phyloP scores from a whole-genome alignment of 2,113 vertebrate species.

The Eolophus roseicapilla region DNA sequence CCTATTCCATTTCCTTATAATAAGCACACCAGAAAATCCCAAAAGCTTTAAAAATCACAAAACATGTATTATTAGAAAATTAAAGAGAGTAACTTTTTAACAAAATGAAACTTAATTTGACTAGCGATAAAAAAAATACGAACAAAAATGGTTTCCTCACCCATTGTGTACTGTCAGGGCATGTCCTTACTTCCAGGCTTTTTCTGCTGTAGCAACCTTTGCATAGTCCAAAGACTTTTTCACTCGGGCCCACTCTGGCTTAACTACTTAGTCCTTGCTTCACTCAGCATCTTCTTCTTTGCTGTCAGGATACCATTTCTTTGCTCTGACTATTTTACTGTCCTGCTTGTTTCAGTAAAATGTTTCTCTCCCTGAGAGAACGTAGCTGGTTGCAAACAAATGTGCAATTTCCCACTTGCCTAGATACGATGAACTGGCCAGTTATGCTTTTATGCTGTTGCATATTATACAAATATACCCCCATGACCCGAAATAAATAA shows the following conservation, averaged over 20 bases:
- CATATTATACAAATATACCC: neutral
- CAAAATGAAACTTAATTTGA: neutral
- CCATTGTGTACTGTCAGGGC: neutral
- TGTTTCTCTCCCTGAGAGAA: neutral
- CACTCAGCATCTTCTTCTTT: neutral
- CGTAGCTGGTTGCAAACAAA: neutral
- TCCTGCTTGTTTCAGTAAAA: neutral
- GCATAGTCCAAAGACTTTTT: neutral
- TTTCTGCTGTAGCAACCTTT: neutral
- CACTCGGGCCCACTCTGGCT: neutral
- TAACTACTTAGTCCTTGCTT: neutral
- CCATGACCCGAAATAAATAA: neutral
- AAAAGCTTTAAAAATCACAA: neutral
- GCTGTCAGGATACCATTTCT: neutral
- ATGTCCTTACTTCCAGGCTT: neutral
- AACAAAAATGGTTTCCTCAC: neutral
- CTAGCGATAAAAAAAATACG: neutral
- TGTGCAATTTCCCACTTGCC: neutral
- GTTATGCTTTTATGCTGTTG: neutral
- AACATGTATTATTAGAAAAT: neutral
- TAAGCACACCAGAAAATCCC: neutral
- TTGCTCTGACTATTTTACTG: neutral
- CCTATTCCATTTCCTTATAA: neutral
- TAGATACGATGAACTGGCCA: neutral
- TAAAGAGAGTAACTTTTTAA: neutral